Base-by-base conservation (phyloP, 1,140 invertebrate genomes). In the Cheumatopsyche charites region DNA sequence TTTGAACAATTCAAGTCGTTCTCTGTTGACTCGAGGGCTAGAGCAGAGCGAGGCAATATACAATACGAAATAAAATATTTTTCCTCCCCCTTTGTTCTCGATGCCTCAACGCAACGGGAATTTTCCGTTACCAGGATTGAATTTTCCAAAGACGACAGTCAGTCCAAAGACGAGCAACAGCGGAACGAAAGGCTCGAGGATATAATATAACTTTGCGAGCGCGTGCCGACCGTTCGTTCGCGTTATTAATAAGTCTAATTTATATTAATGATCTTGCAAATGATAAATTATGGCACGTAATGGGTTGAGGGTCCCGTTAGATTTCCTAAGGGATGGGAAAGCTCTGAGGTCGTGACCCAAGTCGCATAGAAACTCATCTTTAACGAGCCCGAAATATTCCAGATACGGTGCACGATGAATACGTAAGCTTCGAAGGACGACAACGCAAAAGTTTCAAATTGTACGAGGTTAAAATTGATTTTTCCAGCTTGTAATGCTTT, bases 241-340 rank as follows among this genome's bases (percentile, higher is more conserved):
- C 13, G 23, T 62, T 67, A 72, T 67, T 67, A 72, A 72, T 72
- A 67, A 67, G 63, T 23, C 13, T 67, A 61, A 72, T 72, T 67
- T 67, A 47, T 67, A 72, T 67, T 72, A 72, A 72, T 47, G 55
- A 72, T 61, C 70, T 52, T 55, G 63, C 62, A 43, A 43, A 43
- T 42, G 62, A 63, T 63, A 42, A 63, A 63, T 63, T 43, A 63
- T 63, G 62, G 29, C 41, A 29, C 62, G 12, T 63, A 43, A 41
- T 43, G 62, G 29, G 26, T 17, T 63, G 1, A 25, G 29, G 62
- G 29, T 43, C 26, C 36, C n/a, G 62, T 41, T 19, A 63, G 36
- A 63, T 63, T 42, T 63, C 62, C 62, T 63, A 63, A 11, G 62
- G 41, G 63, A 49, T 41, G 41, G 15, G 26, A 9, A 25, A 13